These are phyloP conservation scores for Leistus spinibarbis DNA, from an alignment of 2,888 invertebrate genomes.

Conservation along the genomic window DNA sequence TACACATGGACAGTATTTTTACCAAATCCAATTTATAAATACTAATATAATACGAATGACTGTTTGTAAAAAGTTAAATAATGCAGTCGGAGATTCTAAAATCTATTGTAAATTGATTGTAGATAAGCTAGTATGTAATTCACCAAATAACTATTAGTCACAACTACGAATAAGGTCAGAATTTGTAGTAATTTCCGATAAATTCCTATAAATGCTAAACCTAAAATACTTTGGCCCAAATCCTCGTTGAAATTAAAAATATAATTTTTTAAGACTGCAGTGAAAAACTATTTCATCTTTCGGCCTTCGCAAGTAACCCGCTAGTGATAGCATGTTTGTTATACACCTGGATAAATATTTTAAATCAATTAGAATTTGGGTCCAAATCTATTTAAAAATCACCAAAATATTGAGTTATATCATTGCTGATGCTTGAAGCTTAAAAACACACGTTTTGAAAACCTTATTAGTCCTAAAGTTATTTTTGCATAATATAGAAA, in stretches of 20 bases:
- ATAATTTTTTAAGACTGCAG: neutral
- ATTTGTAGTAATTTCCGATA: neutral
- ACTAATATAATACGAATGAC: neutral
- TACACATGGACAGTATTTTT: neutral
- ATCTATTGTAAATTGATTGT: neutral
- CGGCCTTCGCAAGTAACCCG: neutral
- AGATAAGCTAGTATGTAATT: neutral
- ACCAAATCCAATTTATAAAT: neutral
- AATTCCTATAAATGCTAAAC: neutral
- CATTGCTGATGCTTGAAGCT: slow-evolving; percentile 4
- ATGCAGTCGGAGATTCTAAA: neutral
- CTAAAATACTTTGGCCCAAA: neutral
- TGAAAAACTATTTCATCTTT: neutral
- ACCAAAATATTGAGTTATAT: neutral
- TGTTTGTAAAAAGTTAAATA: neutral
- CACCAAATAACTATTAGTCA: neutral
- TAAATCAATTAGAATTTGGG: neutral
- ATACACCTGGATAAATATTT: neutral
- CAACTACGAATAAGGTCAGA: neutral
- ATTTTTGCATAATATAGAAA: neutral
- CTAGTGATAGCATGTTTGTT: no score
- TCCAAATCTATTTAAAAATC: neutral
- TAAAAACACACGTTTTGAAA: neutral
- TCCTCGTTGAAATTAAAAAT: neutral
- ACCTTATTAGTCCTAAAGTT: neutral